Percentiles rank a stretch among this genome's conserved stretches.
These are phyloP conservation scores for Creontiades dilutus DNA, from an alignment of 2,888 invertebrate genomes.

Conservation along the genomic window DNA sequence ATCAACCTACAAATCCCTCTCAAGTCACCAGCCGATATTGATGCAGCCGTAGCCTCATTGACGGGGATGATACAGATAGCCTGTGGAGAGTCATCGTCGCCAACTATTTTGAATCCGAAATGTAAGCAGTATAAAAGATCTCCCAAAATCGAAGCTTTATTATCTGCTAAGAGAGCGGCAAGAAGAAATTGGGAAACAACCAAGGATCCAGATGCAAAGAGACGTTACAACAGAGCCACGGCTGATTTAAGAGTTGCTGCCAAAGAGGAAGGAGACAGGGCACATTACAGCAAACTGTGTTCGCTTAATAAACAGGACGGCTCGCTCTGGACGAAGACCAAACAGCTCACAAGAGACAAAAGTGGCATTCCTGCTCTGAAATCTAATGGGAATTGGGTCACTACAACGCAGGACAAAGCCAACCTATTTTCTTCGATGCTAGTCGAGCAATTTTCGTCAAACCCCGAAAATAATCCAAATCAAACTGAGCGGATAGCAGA, in stretches of 20 bases:
- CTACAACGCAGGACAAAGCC: constrained; percentile 32
- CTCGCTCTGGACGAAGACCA: background rate
- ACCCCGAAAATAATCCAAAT: constrained; percentile 6
- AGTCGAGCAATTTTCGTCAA: constrained; percentile 31
- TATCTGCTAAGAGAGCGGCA: constrained; percentile 9
- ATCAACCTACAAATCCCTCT: constrained; percentile 43
- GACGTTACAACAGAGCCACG: constrained; percentile 43
- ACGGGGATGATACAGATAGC: constrained; percentile 3
- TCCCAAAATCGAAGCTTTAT: constrained; percentile 35
- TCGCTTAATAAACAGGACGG: constrained; percentile 39
- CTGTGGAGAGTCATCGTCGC: constrained; percentile 3
- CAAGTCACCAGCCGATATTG: constrained; percentile 46
- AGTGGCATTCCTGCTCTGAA: constrained; percentile 39
- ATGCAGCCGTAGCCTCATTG: constrained; percentile 40
- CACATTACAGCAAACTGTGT: constrained; percentile 45
- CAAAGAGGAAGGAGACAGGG: constrained; percentile 44
- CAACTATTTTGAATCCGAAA: constrained; percentile 24
- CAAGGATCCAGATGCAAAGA: constrained; percentile 35
- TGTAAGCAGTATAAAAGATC: constrained; percentile 28
- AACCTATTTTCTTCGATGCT: constrained; percentile 26
- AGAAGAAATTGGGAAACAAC: constrained; percentile 44
- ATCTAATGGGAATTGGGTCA: constrained; percentile 44
- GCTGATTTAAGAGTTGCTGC: constrained; percentile 33
- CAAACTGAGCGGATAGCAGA: constrained; percentile 1
- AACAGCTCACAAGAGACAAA: constrained; percentile 39